Conservation (phyloP, 2,888 invertebrate species). For the Erebia aethiops region DNA sequence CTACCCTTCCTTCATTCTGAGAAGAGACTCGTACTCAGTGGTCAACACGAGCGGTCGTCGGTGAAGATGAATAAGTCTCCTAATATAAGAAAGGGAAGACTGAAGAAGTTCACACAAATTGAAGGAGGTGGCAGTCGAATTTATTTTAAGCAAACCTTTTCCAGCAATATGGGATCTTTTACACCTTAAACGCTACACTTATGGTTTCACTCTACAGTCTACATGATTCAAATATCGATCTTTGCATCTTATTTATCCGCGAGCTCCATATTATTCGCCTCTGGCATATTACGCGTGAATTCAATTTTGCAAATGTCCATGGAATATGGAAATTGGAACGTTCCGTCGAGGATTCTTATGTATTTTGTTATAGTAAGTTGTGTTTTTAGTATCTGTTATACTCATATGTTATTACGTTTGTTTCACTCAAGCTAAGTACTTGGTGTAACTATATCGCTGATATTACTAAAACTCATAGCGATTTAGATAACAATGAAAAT, state of each 20-base stretch:
- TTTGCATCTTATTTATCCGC: constrained; percentile 1
- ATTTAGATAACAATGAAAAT: too few relatives aligned
- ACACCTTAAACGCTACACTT: neutral
- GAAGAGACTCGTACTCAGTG: too few relatives aligned
- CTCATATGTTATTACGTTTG: too few relatives aligned
- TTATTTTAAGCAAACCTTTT: neutral
- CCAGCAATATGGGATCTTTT: neutral
- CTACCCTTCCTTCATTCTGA: too few relatives aligned
- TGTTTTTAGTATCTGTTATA: neutral
- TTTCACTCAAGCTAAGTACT: too few relatives aligned
- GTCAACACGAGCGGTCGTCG: too few relatives aligned
- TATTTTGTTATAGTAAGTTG: neutral
- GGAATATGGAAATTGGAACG: constrained; percentile 44
- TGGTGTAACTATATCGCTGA: too few relatives aligned
- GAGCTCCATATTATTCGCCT: constrained; percentile 8
- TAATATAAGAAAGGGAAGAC: too few relatives aligned
- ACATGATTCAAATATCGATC: neutral
- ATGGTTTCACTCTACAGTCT: neutral
- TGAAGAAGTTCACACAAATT: too few relatives aligned
- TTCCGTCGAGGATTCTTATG: constrained; percentile 32
- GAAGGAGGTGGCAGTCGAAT: too few relatives aligned
- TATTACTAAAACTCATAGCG: too few relatives aligned
- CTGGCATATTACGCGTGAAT: constrained; percentile 40
- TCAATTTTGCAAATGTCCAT: constrained; percentile 47
- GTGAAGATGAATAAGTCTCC: too few relatives aligned